Percentiles rank a stretch among this genome's conserved stretches.
Conservation (phyloP, 2,113 vertebrate genomes). For the Arizona elegans region DNA sequence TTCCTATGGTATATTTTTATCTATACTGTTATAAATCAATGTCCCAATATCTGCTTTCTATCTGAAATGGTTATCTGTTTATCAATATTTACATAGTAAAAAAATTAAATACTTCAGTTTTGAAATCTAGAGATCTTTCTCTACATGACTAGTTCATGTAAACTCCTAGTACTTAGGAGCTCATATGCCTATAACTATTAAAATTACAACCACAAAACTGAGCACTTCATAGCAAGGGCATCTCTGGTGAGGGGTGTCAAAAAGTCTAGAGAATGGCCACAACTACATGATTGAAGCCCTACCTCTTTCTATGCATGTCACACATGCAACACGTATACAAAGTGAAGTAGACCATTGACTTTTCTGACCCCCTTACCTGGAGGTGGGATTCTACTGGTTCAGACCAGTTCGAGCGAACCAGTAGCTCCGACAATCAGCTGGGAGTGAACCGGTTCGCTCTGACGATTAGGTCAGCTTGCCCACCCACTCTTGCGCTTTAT, state of each 20-base stretch:
- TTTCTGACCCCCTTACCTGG: not conserved
- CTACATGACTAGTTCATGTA: not conserved
- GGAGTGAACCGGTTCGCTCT: too few species aligned
- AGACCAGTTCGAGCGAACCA: too few species aligned
- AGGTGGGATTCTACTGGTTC: too few species aligned
- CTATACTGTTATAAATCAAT: constrained; percentile 25
- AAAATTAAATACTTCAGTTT: not conserved
- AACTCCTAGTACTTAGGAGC: not conserved
- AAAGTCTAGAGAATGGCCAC: not conserved
- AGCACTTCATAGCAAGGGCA: not conserved
- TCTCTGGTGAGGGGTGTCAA: not conserved
- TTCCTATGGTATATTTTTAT: constrained; percentile 25
- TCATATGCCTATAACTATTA: not conserved
- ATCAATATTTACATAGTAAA: constrained; percentile 29
- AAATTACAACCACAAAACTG: not conserved
- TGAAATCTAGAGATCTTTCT: constrained; percentile 4
- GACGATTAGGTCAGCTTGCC: too few species aligned
- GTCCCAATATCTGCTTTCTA: not conserved
- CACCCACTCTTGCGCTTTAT: too few species aligned
- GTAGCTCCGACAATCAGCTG: too few species aligned
- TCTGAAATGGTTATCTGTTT: not conserved
- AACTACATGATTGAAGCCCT: not conserved
- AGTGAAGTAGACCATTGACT: not conserved
- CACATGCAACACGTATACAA: not conserved
- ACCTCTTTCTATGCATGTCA: not conserved